Conservation (phyloP, 2,888 invertebrate species). For the Dicycla oo region DNA sequence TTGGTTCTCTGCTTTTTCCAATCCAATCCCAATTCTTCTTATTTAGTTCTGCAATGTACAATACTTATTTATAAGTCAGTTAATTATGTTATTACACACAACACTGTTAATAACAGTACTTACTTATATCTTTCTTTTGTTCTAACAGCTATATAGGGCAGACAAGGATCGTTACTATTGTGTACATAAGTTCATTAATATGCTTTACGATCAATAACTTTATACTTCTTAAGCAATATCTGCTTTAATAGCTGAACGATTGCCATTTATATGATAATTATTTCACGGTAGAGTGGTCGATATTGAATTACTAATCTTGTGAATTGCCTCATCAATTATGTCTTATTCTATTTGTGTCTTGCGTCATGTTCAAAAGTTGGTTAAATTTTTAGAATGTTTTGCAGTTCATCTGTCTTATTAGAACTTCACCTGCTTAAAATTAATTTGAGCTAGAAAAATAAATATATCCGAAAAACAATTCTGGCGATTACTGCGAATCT, state of each 20-base stretch:
- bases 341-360: background rate
- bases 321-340: constrained; percentile 30
- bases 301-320: constrained; percentile 42
- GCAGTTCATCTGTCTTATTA: background rate
- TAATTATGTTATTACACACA: constrained; percentile 6
- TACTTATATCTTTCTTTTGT: constrained; percentile 47
- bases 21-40: background rate
- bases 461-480: background rate
- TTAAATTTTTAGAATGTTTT: background rate
- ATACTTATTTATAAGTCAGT: background rate
- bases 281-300: constrained; percentile 13
- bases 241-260: constrained; percentile 41
- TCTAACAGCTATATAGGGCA: constrained; percentile 17
- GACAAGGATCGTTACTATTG: constrained; percentile 28
- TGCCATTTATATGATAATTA: constrained; percentile 45
- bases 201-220: constrained; percentile 53
- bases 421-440: background rate
- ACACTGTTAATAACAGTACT: background rate
- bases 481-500: constrained; percentile 2
- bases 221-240: constrained; percentile 43
- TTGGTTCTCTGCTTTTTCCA: background rate
- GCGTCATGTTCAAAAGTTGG: background rate
- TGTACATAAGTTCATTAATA: constrained; percentile 35
- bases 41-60: background rate
- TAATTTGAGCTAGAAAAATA: background rate